Conservation (phyloP, 2,888 invertebrate species). For the Perdita meconis region DNA sequence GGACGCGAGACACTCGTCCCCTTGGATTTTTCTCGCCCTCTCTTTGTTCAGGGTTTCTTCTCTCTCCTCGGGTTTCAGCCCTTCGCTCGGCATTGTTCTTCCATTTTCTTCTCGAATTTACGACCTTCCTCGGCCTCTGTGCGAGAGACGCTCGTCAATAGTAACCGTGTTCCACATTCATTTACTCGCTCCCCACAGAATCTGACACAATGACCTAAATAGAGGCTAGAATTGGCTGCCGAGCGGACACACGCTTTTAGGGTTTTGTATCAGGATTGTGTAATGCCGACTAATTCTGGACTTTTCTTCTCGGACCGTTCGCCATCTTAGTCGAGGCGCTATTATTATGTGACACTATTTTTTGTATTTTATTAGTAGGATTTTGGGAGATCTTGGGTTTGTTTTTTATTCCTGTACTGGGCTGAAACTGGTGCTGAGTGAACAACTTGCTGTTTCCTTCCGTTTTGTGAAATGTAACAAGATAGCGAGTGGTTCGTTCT, state of each 20-base stretch:
- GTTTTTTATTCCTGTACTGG: too few relatives aligned
- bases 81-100: neutral
- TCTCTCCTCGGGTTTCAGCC: neutral
- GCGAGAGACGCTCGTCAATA: neutral
- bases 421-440: too few relatives aligned
- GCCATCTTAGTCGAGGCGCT: neutral
- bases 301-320: neutral
- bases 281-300: neutral
- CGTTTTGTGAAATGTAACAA: too few relatives aligned
- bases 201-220: slow-evolving; percentile 22
- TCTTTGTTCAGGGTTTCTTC: slow-evolving; percentile 10
- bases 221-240: slow-evolving; percentile 21
- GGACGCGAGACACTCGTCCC: slow-evolving; percentile 3
- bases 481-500: too few relatives aligned
- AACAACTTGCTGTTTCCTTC: too few relatives aligned
- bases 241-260: neutral
- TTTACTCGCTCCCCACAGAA: neutral
- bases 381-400: too few relatives aligned
- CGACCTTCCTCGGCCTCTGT: neutral
- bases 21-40: slow-evolving; percentile 38
- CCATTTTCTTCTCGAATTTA: slow-evolving; percentile 4
- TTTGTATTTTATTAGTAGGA: too few relatives aligned
- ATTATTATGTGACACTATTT: too few relatives aligned
- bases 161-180: neutral
- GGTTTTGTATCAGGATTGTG: slow-evolving; percentile 13